phyloP scores from a whole-genome alignment of 2,888 invertebrate genomes.

The Drosophila melanosoma region DNA sequence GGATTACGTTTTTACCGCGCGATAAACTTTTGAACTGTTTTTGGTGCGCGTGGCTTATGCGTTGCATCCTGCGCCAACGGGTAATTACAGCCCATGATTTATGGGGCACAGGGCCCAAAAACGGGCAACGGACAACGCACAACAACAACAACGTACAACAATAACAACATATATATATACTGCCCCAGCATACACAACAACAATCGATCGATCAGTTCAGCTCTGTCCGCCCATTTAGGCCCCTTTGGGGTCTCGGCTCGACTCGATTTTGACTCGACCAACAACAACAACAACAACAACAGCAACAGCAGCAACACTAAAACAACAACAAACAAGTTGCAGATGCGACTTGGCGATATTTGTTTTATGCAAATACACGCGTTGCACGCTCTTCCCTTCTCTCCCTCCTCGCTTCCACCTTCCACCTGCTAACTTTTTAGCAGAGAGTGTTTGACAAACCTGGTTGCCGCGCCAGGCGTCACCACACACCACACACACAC shows the following conservation, averaged over 20 bases:
- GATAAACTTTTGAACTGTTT: slow-evolving; percentile 75
- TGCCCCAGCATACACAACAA: slow-evolving; percentile 28
- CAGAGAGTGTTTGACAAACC: slow-evolving; percentile 71
- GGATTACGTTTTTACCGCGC: slow-evolving; percentile 42
- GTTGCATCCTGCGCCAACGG: slow-evolving; percentile 83
- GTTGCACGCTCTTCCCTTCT: background rate
- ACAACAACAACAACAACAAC: slow-evolving; percentile 13
- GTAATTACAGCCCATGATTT: slow-evolving; percentile 85
- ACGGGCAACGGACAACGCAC: slow-evolving; percentile 18
- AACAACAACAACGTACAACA: slow-evolving; percentile 4
- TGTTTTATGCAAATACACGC: slow-evolving; percentile 72
- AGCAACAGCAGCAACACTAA: slow-evolving; percentile 16
- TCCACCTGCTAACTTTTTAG: background rate
- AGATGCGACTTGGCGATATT: slow-evolving; percentile 60
- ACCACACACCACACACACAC: slow-evolving; percentile 11
- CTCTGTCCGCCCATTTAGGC: slow-evolving; percentile 81
- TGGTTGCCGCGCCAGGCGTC: slow-evolving; percentile 40
- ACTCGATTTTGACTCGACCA: slow-evolving; percentile 15
- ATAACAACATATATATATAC: slow-evolving; percentile 9
- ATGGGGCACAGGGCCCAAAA: slow-evolving; percentile 66
- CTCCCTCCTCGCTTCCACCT: background rate
- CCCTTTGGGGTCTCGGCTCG: slow-evolving; percentile 68
- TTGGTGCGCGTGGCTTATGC: slow-evolving; percentile 76
- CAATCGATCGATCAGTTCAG: slow-evolving; percentile 83
- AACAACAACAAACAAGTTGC: slow-evolving; percentile 42